phyloP scores from a whole-genome alignment of 2,113 vertebrate genomes.

The Azemiops feae region DNA sequence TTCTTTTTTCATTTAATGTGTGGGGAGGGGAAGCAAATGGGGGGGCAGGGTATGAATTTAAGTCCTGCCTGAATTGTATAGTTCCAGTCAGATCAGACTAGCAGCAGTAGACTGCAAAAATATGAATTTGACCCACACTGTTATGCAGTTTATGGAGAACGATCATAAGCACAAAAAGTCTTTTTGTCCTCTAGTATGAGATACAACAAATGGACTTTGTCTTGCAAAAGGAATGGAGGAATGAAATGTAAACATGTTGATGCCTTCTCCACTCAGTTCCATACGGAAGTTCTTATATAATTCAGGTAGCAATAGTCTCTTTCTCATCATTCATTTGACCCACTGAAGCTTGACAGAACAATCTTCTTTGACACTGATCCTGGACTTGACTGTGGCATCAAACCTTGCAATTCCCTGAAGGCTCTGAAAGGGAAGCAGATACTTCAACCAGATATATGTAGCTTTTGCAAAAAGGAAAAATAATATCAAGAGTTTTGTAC shows the following conservation, averaged over 20 bases:
- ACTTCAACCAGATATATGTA: not conserved
- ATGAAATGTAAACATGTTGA: accelerated
- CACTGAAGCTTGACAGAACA: accelerated
- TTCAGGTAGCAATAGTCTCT: not conserved
- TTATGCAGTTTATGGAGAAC: not conserved
- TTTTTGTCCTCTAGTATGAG: conserved; percentile 32
- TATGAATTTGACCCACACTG: conserved; percentile 17
- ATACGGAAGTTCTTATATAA: not conserved
- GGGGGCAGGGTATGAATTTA: not conserved
- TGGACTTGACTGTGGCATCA: not conserved
- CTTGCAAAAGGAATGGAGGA: conserved; percentile 16
- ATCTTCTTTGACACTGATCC: not conserved
- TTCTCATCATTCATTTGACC: not conserved
- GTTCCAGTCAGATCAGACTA: not conserved
- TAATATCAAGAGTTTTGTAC: not conserved
- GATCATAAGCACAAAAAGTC: conserved; percentile 15
- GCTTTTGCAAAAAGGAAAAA: not conserved
- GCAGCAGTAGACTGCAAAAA: conserved; percentile 16
- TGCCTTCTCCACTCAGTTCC: not conserved
- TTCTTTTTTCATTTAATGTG: not conserved
- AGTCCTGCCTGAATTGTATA: not conserved
- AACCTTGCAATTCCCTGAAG: not conserved
- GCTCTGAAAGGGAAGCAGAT: not conserved
- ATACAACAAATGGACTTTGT: conserved; percentile 24
- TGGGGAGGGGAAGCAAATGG: not conserved